Evolutionary conservation across 2,797 vertebrate genomes (phyloP).

Genomic region (Ambastaia sidthimunki): DNA sequence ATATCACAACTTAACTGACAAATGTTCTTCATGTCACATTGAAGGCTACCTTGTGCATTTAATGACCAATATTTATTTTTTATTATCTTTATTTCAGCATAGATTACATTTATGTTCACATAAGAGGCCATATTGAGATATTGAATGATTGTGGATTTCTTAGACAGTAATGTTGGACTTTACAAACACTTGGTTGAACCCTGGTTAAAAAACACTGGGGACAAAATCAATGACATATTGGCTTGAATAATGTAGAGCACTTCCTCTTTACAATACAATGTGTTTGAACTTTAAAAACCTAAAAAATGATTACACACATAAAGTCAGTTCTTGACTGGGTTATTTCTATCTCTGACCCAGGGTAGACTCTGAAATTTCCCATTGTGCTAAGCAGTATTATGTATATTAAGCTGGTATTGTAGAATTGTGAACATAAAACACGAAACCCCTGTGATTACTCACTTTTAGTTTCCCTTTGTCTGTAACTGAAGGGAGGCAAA

Average conservation of each 20-base stretch:
- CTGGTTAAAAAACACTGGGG: constrained; percentile 24
- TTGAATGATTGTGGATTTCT: background rate
- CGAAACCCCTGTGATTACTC: constrained; percentile 26
- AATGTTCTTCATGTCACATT: background rate
- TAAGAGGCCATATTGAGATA: background rate
- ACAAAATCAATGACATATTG: constrained; percentile 42
- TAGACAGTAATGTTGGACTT: constrained; percentile 6
- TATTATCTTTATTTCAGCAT: background rate
- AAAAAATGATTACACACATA: constrained; percentile 2
- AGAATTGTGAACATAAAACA: constrained; percentile 15
- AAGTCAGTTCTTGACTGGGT: constrained; percentile 17
- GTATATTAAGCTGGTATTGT: background rate
- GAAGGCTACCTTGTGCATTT: constrained; percentile 1
- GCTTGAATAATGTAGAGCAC: constrained; percentile 10
- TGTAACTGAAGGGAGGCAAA: constrained; percentile 25
- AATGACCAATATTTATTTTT: constrained; percentile 1
- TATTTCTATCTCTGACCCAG: constrained; percentile 17
- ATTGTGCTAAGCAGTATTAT: background rate
- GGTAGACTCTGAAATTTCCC: background rate
- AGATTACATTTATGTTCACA: background rate
- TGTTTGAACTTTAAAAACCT: constrained; percentile 35
- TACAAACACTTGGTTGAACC: constrained; percentile 24
- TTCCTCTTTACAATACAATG: constrained; percentile 19
- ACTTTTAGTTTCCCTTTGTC: constrained; percentile 19
- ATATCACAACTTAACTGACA: constrained; percentile 39